Evolutionary conservation across 2,113 vertebrate species (phyloP).

Genomic region (Antechinus stuartii): DNA sequence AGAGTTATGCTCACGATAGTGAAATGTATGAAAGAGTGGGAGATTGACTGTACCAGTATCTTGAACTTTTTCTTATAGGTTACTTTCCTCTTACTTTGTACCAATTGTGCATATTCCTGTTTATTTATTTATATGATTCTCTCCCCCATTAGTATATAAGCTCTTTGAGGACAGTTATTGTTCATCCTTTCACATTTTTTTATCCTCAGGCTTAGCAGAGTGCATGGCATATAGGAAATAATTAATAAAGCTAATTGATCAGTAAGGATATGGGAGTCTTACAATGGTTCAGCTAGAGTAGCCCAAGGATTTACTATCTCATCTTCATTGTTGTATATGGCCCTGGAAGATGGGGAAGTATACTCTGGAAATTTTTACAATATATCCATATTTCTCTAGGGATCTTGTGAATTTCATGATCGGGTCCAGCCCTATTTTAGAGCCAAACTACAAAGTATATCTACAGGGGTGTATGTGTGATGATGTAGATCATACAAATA

Average conservation of each 20-base stretch:
- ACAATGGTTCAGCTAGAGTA: background rate
- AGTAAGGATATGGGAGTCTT: background rate
- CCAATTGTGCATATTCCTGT: background rate
- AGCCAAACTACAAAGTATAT: background rate
- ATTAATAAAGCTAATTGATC: background rate
- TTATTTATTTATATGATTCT: background rate
- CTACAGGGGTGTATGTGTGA: too few relatives aligned
- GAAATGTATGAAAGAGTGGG: background rate
- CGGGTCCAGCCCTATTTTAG: background rate
- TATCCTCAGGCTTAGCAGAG: background rate
- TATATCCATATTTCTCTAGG: background rate
- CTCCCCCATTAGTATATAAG: background rate
- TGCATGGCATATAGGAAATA: background rate
- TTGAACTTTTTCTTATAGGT: background rate
- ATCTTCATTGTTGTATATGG: too few relatives aligned
- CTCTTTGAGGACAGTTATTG: background rate
- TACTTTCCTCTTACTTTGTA: background rate
- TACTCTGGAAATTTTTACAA: background rate
- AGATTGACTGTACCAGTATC: background rate
- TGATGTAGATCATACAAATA: too few relatives aligned
- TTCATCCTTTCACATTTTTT: background rate
- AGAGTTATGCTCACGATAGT: background rate
- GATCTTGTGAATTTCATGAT: background rate
- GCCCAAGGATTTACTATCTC: too few relatives aligned
- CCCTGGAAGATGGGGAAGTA: too few relatives aligned